Evolutionary conservation across 1,140 invertebrate species (phyloP), one percentile per base, ranked within the genome.

Genomic region (Drosophila baimaii): DNA sequence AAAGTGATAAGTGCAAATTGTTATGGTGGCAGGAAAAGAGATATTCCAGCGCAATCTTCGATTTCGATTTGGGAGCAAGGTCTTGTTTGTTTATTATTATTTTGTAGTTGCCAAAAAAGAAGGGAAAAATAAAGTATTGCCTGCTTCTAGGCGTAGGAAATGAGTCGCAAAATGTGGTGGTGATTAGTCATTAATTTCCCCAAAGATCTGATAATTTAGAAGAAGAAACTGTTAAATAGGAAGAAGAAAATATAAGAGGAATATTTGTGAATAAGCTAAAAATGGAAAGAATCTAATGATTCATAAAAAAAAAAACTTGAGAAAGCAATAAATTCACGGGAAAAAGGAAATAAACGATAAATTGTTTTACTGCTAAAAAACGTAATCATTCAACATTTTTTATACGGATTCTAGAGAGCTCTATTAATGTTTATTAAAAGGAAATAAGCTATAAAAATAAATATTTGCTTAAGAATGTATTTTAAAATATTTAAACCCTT

Each of bases 21-120:
- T 71, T 72, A n/a, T 72, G 65, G 65, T 49, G 56, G 43, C 52
- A 71, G 52, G 66, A 64, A 52, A 71, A 33, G 33, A 71, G 41
- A 70, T 71, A 71, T 46, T 54, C 47, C 12, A 13, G 29, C 41
- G 29, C 47, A 65, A 71, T 71, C 68, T 71, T 21, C 9, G 41
- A 61, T 43, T 61, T 52, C n/a, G 25, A 73, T 61, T 49, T 73
- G 69, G 56, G 37, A 49, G 27, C 51, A 72, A 71, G 69, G 69
- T 71, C 41, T 72, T 58, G n/a, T 70, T 54, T 41, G 64, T 69
- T 70, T 52, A 54, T 21, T 39, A 57, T 54, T 70, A 47, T 35
- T 57, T 58, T 21, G 61, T 58, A 58, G 25, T 25, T 54, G 51
- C 19, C 19, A 21, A 33, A 35, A 54, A 54, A 35, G 21, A 7